Percentiles rank a stretch among this genome's conserved stretches.
phyloP scores from a whole-genome alignment of 2,888 invertebrate genomes.

The Patella depressa region DNA sequence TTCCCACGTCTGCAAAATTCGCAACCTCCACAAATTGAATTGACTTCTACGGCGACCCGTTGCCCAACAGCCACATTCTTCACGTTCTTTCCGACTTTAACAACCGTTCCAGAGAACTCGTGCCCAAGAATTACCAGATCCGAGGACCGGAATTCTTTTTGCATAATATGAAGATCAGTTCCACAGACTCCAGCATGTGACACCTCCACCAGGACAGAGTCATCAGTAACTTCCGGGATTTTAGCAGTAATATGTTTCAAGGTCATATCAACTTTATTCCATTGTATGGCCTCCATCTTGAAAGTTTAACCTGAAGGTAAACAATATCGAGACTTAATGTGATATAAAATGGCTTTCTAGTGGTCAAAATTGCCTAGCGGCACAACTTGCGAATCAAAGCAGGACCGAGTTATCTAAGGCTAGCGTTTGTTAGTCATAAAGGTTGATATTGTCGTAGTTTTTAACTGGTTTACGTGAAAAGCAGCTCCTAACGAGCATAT shows the following conservation, averaged over 20 bases:
- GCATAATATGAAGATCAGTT: constrained; percentile 2
- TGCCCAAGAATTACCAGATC: background rate
- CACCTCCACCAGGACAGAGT: background rate
- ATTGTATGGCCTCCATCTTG: background rate
- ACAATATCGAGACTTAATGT: too few species aligned
- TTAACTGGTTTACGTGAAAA: too few species aligned
- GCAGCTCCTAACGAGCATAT: too few species aligned
- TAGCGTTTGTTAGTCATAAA: too few species aligned
- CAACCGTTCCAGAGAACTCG: constrained; percentile 1
- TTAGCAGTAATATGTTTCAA: background rate
- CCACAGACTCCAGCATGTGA: constrained; percentile 4
- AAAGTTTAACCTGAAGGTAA: background rate
- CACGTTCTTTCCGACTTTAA: background rate
- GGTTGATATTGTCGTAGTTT: too few species aligned
- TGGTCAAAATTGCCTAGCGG: too few species aligned
- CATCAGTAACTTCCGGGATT: background rate
- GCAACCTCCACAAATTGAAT: background rate
- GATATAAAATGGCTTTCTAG: too few species aligned
- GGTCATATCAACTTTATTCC: background rate
- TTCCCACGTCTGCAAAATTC: background rate
- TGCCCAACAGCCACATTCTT: background rate
- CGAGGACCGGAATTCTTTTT: background rate
- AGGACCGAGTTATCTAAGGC: too few species aligned
- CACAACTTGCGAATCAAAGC: too few species aligned
- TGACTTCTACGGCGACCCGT: background rate